Base-by-base conservation (phyloP, 2,797 vertebrate species). In the Eidolon dupreanum region DNA sequence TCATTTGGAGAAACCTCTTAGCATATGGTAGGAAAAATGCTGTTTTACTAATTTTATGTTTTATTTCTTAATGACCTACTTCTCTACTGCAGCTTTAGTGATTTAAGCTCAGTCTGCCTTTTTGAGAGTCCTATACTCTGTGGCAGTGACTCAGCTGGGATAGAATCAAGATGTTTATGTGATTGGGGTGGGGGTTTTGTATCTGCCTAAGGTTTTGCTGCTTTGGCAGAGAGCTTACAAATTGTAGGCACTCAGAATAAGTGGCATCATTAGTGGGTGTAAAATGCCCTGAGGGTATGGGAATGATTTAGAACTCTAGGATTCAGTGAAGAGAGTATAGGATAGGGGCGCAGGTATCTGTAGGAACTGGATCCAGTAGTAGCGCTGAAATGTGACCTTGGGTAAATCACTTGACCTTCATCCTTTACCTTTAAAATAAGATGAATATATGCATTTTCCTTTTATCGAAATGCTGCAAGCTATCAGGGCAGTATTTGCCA, bases 21-120 rank as follows among this genome's bases (percentile, higher is more conserved):
- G 71, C 84, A 86, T 94, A 88, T 74, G 66, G 66, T 87, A 9
- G 61, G 10, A 43, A 16, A 13, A 86, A 90, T 71, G 49, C 92
- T 94, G 55, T 93, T 97, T 96, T 88, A 55, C 85, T 96, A 94
- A 96, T 97, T 96, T 95, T 94, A 83, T 85, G 43, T 94, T 92
- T 96, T 84, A 93, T 88, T 94, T 96, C 93, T 96, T 96, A 97
- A 92, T 94, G 95, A 90, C 74, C 86, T 93, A 94, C 81, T 92
- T 96, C 38, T 92, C 61, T 96, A 63, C 51, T 79, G 90, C 38
- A 94, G 75, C 57, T 89, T 93, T 83, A 96, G 75, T 89, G 82
- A 55, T 75, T 90, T 90, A 88, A 97, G 77, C 87, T 88, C 93
- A 53, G 17, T 77, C 24, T 96, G 82, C 33, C 90, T 92, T 94